Percentiles rank a stretch among this genome's conserved stretches.
phyloP scores from a whole-genome alignment of 2,888 invertebrate species.

The Xanthia togata region DNA sequence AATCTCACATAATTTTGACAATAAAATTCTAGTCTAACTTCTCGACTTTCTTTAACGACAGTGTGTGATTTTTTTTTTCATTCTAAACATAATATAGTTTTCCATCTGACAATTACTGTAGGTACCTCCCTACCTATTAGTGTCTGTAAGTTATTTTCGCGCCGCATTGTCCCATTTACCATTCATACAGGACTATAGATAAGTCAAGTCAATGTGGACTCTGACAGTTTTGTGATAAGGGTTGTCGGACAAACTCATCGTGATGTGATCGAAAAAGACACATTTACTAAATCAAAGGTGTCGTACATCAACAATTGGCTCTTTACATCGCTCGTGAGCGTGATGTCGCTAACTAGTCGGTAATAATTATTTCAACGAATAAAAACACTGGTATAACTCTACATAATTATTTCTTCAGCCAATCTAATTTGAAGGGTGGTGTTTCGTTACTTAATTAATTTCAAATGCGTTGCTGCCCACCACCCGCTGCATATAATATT shows the following conservation, averaged over 20 bases:
- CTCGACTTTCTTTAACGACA: not conserved
- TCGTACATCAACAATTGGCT: not conserved
- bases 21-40: not conserved
- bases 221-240: slow-evolving; percentile 38
- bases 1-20: not conserved
- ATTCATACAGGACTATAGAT: slow-evolving; percentile 26
- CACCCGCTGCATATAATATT: slow-evolving; percentile 18
- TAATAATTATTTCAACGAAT: not conserved
- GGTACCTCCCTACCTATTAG: too few species aligned
- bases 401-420: not conserved
- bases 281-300: not conserved
- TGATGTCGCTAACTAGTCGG: not conserved
- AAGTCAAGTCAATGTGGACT: slow-evolving; percentile 16
- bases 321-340: not conserved
- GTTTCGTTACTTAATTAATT: not conserved
- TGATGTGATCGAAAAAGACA: not conserved
- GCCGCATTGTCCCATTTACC: not conserved
- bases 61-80: not conserved
- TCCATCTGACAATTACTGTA: not conserved
- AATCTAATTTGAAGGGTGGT: not conserved
- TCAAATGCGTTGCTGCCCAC: slow-evolving; percentile 19
- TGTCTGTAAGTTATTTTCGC: slow-evolving; percentile 4
- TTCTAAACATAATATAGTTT: not conserved
- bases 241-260: slow-evolving; percentile 16
- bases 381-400: not conserved